phyloP scores from a whole-genome alignment of 2,888 invertebrate genomes.

The Amiota minor region DNA sequence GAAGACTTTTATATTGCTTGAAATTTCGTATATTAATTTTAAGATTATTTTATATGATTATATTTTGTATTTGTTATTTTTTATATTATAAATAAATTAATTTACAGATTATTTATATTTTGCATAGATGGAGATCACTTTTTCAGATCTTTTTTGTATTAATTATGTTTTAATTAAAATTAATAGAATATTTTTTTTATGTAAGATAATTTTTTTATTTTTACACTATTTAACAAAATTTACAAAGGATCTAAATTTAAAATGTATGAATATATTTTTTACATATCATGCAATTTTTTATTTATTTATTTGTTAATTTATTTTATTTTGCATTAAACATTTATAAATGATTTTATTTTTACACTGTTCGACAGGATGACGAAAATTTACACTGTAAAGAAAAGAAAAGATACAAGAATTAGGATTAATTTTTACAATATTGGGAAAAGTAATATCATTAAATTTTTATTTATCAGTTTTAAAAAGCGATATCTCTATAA shows the following conservation, averaged over 20 bases:
- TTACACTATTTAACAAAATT: conserved; percentile 31
- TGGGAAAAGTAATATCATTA: too few species aligned
- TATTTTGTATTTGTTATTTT: conserved; percentile 57
- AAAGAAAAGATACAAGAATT: conserved; percentile 33
- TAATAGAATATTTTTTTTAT: conserved; percentile 38
- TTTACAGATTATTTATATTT: conserved; percentile 42
- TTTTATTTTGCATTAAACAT: conserved; percentile 4
- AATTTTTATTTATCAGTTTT: too few species aligned
- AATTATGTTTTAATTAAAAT: conserved; percentile 20
- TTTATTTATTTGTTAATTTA: conserved; percentile 1
- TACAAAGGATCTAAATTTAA: conserved; percentile 23
- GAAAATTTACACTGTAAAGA: conserved; percentile 65
- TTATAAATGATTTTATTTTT: conserved; percentile 45
- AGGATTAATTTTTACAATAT: conserved; percentile 5
- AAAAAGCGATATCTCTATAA: too few species aligned
- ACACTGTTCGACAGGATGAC: conserved; percentile 62
- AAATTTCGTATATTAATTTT: conserved; percentile 49
- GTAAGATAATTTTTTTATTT: conserved; percentile 37
- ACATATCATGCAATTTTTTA: conserved; percentile 57
- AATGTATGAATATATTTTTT: conserved; percentile 50
- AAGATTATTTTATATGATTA: conserved; percentile 51
- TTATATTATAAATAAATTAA: conserved; percentile 48
- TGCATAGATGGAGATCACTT: conserved; percentile 41
- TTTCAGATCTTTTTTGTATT: conserved; percentile 27
- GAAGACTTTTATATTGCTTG: neutral